Evolutionary conservation across 1,140 invertebrate species (phyloP), one percentile per base, ranked within the genome.

Genomic region (Pararge aegeria): DNA sequence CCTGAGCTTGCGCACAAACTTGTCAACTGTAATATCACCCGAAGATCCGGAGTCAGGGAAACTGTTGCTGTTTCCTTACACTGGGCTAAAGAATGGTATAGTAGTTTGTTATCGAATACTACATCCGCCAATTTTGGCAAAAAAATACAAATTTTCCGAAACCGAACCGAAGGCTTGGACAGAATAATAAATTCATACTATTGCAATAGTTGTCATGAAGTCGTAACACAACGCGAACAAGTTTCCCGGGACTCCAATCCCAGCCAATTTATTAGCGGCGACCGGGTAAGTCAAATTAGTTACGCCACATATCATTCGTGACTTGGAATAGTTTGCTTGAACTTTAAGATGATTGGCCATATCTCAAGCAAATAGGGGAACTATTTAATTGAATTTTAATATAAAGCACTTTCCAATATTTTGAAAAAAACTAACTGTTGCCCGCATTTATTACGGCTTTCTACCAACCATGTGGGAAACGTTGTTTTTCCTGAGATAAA

Each of bases 241-340:
- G 27, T 19, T 42, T 15, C 19, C 53, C n/a, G 10, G 46, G 27
- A 72, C 57, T 61, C 54, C 55, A 61, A 74, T 76, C 71, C 68
- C 62, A 50, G 55, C 64, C 73, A 76, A 77, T 80, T 80, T 78
- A 80, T 80, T 78, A 74, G 40, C 52, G 40, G 38, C 54, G 48
- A 38, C 37, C 34, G 61, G 56, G 55, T 63, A 73, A 75, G 46
- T 65, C 54, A 62, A 61, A 68, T 73, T 68, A 71, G 57, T 68
- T 72, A 60, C 53, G 38, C 60, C 61, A 70, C 61, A 66, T 72
- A 75, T 72, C 56, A 66, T 67, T 67, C 68, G 61, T 48, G 55
- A 70, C 53, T 63, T 40, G 49, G 29, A 61, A 64, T 68, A 68
- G 62, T 67, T 61, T 50, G 61, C 29, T 46, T 9, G 12, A 48